Percentiles rank a stretch among this genome's conserved stretches.
Conservation (phyloP, 1,140 invertebrate species). For the Scaptomyza pallida region DNA sequence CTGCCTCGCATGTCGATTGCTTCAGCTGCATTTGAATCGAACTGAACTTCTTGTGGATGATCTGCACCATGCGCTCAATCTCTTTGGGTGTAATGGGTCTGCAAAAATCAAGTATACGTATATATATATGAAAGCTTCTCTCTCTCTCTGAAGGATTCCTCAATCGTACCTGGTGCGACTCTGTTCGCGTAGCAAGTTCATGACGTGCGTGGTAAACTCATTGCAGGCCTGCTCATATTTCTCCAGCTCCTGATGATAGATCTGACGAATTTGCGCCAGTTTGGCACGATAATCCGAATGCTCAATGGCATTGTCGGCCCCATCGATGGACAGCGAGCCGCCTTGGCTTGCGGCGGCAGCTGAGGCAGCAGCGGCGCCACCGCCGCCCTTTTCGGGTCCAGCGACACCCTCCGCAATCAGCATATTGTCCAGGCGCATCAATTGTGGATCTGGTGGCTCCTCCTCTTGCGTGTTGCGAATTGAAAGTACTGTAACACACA, state of each 20-base stretch:
- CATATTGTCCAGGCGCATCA: slow-evolving; percentile 99
- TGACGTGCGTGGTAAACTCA: slow-evolving; percentile 99
- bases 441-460: slow-evolving; percentile 98
- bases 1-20: slow-evolving; percentile 99
- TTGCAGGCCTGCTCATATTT: slow-evolving; percentile 99
- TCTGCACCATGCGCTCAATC: slow-evolving; percentile 99
- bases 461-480: slow-evolving; percentile 99
- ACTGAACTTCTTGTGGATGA: slow-evolving; percentile 99
- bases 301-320: slow-evolving; percentile 97
- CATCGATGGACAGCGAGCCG: slow-evolving; percentile 84
- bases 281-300: slow-evolving; percentile 99
- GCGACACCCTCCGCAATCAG: slow-evolving; percentile 99
- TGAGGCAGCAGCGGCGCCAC: slow-evolving; percentile 94
- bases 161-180: slow-evolving; percentile 92
- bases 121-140: too few species aligned
- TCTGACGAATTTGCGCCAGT: slow-evolving; percentile 99
- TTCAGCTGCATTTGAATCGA: slow-evolving; percentile 99
- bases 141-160: too few species aligned
- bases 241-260: slow-evolving; percentile 99
- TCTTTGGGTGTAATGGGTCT: slow-evolving; percentile 96
- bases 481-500: slow-evolving; percentile 91
- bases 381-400: slow-evolving; percentile 98
- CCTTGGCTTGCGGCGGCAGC: slow-evolving; percentile 94
- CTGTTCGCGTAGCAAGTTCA: slow-evolving; percentile 98
- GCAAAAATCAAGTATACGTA: slow-evolving; percentile 52